Evolutionary conservation across 2,888 invertebrate genomes (phyloP), one percentile per base, ranked within the genome.

Genomic region (Macrosiphum euphorbiae): DNA sequence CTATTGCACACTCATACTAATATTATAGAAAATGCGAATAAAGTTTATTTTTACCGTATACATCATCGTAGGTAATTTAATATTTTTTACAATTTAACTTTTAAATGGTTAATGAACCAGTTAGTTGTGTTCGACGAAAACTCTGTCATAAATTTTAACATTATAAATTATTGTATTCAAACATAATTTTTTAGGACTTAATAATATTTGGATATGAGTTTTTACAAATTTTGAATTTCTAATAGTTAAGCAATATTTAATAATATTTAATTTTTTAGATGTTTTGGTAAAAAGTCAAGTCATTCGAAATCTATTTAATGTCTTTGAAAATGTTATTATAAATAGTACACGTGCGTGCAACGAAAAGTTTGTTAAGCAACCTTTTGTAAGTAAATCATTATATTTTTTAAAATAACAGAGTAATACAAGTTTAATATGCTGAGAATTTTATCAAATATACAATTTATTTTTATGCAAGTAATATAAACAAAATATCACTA

Each of bases 221-320:
- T 67, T n/a, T 13, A 67, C 13, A 67, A 67, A n/a, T 67, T 13
- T 67, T 67, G 4, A 67, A 67, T 67, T 67, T 13, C n/a, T 67
- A 67, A 28, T n/a, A n/a, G 67, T 67, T n/a, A n/a, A 67, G 13
- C 4, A 16, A 4, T 67, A 7, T n/a, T 35, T 26, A 41, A 35
- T 20, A 78, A 8, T 78, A 47, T 89, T 89, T 44, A 0, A 7
- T 24, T 78, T 88, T 84, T 78, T 84, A 90, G 90, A 84, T 90
- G 78, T 52, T 90, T 78, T 90, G 52, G 26, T 90, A 16, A 90
- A 90, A 84, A 90, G 41, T 90, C 90, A 90, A 90, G 20, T 90
- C 16, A 52, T 78, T 50, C 78, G 52, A 84, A 90, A 90, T 52
- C 44, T 90, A 52, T 13, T 78, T 41, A 61, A 84, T 84, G 78